Base-by-base conservation (phyloP, 2,113 vertebrate species). In the Strix aluco region DNA sequence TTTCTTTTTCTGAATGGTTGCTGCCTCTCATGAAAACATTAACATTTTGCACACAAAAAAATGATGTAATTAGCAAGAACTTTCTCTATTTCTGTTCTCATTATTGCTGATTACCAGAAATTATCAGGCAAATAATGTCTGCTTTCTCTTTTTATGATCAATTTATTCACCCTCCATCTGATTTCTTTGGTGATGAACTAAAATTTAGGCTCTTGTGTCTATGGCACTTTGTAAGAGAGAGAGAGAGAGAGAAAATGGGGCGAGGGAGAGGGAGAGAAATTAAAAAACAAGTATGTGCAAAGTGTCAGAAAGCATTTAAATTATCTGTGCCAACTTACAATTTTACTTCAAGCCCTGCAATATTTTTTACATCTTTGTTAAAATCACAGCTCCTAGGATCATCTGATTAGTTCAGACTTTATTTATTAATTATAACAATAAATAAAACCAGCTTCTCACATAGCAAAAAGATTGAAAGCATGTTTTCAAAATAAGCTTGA, bases 41-140 rank as follows among this genome's bases (percentile, higher is more conserved):
- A 94, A 90, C 93, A 94, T 94, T 92, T 93, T 85, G 66, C 49
- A 86, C 57, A 89, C 80, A 88, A 82, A 84, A 86, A 96, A 90
- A 84, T 63, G 52, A 81, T 78, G 81, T 44, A 90, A 97, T 97
- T 96, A 96, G 59, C 62, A 86, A 91, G 61, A 93, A 93, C 69
- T 94, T 97, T 92, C 85, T 91, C 92, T 94, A 88, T 97, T 97
- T 96, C 89, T 96, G 67, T 75, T 95, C 94, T 95, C 94, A 92
- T 97, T 95, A 97, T 92, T 86, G 88, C 80, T 96, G 97, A 97
- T 97, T 96, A 92, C 87, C 84, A 96, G 92, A 97, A 95, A 97
- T 95, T 90, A 95, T 92, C 81, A 89, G 47, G 87, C 85, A 95
- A 97, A 97, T 93, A 96, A 92, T 88, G 62, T 52, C 69, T 94